Evolutionary conservation across 2,888 invertebrate species (phyloP), one percentile per base, ranked within the genome.

Genomic region (Pseudanteris insignis): DNA sequence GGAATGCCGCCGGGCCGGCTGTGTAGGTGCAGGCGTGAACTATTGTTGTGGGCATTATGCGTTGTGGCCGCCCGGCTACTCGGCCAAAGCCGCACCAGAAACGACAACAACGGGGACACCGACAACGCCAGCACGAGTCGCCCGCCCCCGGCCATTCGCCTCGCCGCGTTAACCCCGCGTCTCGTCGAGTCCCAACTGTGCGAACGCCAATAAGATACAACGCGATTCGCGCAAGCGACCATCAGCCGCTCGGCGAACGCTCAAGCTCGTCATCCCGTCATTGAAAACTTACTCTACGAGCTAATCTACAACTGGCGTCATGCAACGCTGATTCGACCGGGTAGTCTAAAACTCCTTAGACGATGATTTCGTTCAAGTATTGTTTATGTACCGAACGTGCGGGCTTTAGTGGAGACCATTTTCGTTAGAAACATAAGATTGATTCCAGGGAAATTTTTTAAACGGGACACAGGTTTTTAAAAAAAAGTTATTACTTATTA

Each of bases 1-100:
- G n/a, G n/a, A n/a, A n/a, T n/a, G n/a, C n/a, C n/a, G n/a, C n/a
- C n/a, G n/a, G n/a, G n/a, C n/a, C n/a, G n/a, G n/a, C n/a, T n/a
- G n/a, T n/a, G n/a, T n/a, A n/a, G n/a, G n/a, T n/a, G n/a, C n/a
- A n/a, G n/a, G n/a, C n/a, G n/a, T n/a, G n/a, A n/a, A n/a, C n/a
- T n/a, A n/a, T 78, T 78, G 77, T 77, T 77, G 78, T 78, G 77
- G 77, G 77, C 76, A 75, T 78, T 77, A 77, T 78, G 76, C 76
- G 76, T 72, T 73, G 73, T 73, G 76, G 72, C 74, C 72, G 70
- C 70, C 67, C 62, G 63, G 54, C 62, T 58, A 57, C 57, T 50
- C 46, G 44, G 38, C 59, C 47, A 36, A 66, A 66, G 66, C 66
- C 68, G 67, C 60, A 53, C 65, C 68, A 73, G 72, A 72, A 74